These are phyloP conservation scores for Carassius gibelio DNA, from an alignment of 2,113 vertebrate genomes.

Conservation along the genomic window DNA sequence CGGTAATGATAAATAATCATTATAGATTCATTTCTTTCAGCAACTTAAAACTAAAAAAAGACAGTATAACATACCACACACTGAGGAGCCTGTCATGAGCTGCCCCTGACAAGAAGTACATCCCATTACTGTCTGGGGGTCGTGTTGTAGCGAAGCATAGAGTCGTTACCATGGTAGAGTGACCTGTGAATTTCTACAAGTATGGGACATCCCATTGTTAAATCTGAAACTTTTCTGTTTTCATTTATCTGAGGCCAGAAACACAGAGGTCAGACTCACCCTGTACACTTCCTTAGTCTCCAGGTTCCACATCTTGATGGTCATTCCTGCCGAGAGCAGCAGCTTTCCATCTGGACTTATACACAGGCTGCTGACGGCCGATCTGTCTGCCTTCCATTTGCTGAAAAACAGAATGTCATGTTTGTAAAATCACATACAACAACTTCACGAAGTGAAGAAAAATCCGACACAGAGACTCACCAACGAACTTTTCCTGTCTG, in stretches of 20 bases:
- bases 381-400: constrained; percentile 96
- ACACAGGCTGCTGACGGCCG: constrained; percentile 88
- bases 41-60: background rate
- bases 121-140: constrained; percentile 85
- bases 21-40: constrained; percentile 4
- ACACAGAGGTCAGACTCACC: constrained; percentile 75
- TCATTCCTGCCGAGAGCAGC: constrained; percentile 91
- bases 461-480: constrained; percentile 67
- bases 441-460: background rate
- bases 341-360: constrained; percentile 94
- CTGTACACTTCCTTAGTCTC: constrained; percentile 97
- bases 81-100: constrained; percentile 91
- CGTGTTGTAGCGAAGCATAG: constrained; percentile 88
- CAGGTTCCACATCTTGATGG: constrained; percentile 98
- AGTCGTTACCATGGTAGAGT: constrained; percentile 89
- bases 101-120: constrained; percentile 95
- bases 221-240: background rate
- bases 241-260: background rate
- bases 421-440: background rate
- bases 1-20: background rate
- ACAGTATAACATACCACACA: constrained; percentile 84
- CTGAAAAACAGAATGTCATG: constrained; percentile 67
- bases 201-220: background rate
- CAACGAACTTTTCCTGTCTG: constrained; percentile 89
- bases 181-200: constrained; percentile 92